phyloP scores from a whole-genome alignment of 2,888 invertebrate genomes.

The Drosophila mayaguana region DNA sequence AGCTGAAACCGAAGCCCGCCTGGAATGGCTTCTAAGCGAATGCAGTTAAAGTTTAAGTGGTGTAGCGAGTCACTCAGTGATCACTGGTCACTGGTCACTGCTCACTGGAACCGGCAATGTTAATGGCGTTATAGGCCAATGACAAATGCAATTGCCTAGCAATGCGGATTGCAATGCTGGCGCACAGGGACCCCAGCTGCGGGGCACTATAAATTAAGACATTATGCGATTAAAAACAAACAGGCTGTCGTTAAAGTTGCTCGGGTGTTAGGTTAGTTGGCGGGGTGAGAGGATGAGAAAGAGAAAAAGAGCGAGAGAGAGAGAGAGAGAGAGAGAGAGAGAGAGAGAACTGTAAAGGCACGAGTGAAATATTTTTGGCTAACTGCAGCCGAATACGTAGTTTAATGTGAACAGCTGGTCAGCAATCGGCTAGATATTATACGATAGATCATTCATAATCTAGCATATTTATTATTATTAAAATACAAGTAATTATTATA shows the following conservation, averaged over 20 bases:
- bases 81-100: constrained; percentile 4
- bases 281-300: constrained; percentile 3
- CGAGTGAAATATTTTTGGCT: constrained; percentile 37
- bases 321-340: background rate
- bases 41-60: constrained; percentile 70
- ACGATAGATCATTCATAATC: constrained; percentile 36
- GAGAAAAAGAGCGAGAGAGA: background rate
- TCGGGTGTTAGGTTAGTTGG: background rate
- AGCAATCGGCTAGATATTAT: constrained; percentile 10
- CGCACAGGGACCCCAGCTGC: constrained; percentile 33
- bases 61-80: constrained; percentile 44
- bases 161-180: constrained; percentile 51
- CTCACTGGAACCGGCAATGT: constrained; percentile 58
- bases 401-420: constrained; percentile 11
- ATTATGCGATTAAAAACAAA: constrained; percentile 84
- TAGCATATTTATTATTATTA: background rate
- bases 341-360: constrained; percentile 10
- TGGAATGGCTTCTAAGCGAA: constrained; percentile 47
- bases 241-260: constrained; percentile 75
- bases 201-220: constrained; percentile 83
- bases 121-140: constrained; percentile 81
- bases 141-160: constrained; percentile 77
- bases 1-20: background rate
- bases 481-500: background rate
- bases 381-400: constrained; percentile 22